Base-by-base conservation (phyloP, 2,888 invertebrate species). In the Rhyacophila evoluta region DNA sequence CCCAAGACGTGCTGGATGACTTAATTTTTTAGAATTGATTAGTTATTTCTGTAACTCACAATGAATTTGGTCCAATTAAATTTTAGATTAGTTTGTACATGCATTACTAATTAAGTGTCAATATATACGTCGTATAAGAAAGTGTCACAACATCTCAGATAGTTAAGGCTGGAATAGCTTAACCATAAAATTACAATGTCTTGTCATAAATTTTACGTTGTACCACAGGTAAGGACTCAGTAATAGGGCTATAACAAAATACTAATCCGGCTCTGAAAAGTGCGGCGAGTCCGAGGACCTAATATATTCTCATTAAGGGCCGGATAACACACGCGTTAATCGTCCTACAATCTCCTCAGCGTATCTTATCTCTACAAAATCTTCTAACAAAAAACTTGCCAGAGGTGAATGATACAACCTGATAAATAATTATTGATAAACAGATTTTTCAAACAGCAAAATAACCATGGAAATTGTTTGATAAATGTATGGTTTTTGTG, bases 261-360 rank as follows among this genome's bases (percentile, higher is more conserved):
- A 55, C 55, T 55, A 55, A 55, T 55, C 55, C 19, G 55, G 55
- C 55, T 55, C 55, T 55, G 55, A 55, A 55, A 55, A 55, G 55
- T 55, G 55, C 55, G 55, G 55, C 55, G 33, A 75, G 67, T 68
- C 68, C 75, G 25, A 37, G 69, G 19, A 72, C 71, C 72, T 72
- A 77, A 77, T 77, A 77, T 77, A 77, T 77, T 73, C 77, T 77
- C 77, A 77, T 77, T 77, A 77, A 77, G 73, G 33, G 73, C 25
- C 38, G 73, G 29, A 67, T 28, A 55, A 77, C 77, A 73, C 73
- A 55, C 72, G 73, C 77, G 73, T 73, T 77, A 77, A 77, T 77
- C 77, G 77, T 73, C 68, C 73, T 68, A 77, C 77, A 77, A 77
- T 77, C 77, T 77, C 68, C 12, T 69, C 73, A 39, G 29, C 73